Conservation (phyloP, 2,888 invertebrate species). For the Drosophila hamatofila region DNA sequence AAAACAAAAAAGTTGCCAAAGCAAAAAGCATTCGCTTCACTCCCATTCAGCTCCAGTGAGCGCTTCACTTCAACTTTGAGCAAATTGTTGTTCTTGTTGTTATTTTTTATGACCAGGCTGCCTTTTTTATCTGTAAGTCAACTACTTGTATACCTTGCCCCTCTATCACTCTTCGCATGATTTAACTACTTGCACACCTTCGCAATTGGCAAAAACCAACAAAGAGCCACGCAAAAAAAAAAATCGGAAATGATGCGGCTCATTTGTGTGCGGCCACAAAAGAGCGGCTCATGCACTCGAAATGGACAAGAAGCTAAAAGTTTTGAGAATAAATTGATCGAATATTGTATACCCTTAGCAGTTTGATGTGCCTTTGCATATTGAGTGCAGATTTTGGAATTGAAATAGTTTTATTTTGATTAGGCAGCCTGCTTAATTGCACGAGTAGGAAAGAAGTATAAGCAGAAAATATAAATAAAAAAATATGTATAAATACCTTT, state of each 20-base stretch:
- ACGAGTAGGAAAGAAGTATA: too few species aligned
- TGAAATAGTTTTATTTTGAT: too few species aligned
- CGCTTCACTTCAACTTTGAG: constrained; percentile 76
- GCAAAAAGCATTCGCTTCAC: constrained; percentile 42
- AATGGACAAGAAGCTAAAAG: neutral
- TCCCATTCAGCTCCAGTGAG: constrained; percentile 62
- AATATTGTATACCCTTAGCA: constrained; percentile 1
- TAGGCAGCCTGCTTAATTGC: too few species aligned
- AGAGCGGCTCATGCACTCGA: constrained; percentile 26
- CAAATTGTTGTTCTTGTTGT: constrained; percentile 25
- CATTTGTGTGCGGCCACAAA: constrained; percentile 73
- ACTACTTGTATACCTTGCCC: neutral
- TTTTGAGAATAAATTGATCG: neutral
- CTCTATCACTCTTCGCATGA: constrained; percentile 27
- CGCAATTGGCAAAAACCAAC: constrained; percentile 13
- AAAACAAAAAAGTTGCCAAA: constrained; percentile 66
- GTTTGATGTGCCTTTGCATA: too few species aligned
- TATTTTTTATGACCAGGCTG: constrained; percentile 7
- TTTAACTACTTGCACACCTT: constrained; percentile 55
- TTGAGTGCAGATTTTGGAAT: too few species aligned
- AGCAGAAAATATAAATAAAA: too few species aligned
- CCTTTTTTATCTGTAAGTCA: constrained; percentile 30
- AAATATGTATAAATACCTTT: too few species aligned
- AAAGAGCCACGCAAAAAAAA: neutral
- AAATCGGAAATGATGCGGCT: constrained; percentile 66